Base-by-base conservation (phyloP, 2,113 vertebrate genomes). In the Galemys pyrenaicus region DNA sequence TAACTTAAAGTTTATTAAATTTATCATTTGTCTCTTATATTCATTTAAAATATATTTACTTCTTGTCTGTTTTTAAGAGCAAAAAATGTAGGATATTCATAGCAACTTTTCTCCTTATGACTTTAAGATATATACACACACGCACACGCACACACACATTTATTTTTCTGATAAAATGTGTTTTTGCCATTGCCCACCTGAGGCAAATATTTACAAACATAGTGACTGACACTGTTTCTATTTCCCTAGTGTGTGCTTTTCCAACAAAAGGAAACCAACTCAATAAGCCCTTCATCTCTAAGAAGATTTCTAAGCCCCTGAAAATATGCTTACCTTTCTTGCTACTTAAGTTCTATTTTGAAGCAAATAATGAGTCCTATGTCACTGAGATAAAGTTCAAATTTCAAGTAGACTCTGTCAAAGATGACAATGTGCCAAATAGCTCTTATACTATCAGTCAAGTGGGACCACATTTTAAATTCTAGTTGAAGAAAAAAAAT, bases 151-250 rank as follows among this genome's bases (percentile, higher is more conserved):
- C n/a, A n/a, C n/a, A n/a, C n/a, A n/a, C n/a, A n/a, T n/a, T n/a
- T n/a, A n/a, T 44, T 44, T 9, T 44, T 44, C 44, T 44, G 5
- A 49, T 85, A 84, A 86, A 5, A 1, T 30, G 1, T 60, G 30
- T 56, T 60, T 83, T 51, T 35, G 39, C 35, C 6, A 80, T 24
- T 44, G 2, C 44, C 20, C 35, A 65, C 13, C n/a, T 58, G n/a
- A 51, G 11, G 5, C 51, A 73, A 60, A 71, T 73, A 71, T 78
- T 87, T 93, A 71, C n/a, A n/a, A n/a, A n/a, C 24, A 60, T 94
- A n/a, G 26, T 17, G 24, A 37, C 22, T 44, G 32, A 49, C 13
- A 71, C 5, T 9, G 17, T 65, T 87, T 87, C 75, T 68, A 30
- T 88, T 87, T 54, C 30, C 22, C 9, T 67, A 7, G 20, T 51